These are phyloP conservation scores for Trichoplusia ni DNA, from an alignment of 1,140 invertebrate genomes.

Conservation along the genomic window DNA sequence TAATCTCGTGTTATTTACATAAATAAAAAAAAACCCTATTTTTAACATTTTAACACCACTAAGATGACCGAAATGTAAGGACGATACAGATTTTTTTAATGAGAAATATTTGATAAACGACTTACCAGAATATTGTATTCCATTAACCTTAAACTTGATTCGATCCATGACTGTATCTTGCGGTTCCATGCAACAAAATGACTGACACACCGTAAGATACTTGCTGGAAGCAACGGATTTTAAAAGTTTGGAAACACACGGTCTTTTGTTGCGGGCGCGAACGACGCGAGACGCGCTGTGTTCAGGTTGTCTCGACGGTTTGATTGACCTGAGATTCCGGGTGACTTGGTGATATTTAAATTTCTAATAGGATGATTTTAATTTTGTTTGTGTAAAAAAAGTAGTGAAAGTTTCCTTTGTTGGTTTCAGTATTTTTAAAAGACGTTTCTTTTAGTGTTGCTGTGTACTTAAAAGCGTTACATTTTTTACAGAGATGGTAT, in stretches of 20 bases:
- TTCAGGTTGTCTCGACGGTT: background rate
- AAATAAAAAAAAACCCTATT: background rate
- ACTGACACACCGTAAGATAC: background rate
- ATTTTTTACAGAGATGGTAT: too few relatives aligned
- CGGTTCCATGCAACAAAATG: background rate
- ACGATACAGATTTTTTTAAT: background rate
- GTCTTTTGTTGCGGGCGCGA: constrained; percentile 84
- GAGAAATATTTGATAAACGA: background rate
- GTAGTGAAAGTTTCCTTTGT: too few relatives aligned
- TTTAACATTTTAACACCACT: background rate
- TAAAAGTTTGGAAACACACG: constrained; percentile 86
- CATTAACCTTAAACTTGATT: constrained; percentile 21
- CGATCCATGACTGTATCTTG: constrained; percentile 18
- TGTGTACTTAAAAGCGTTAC: too few relatives aligned
- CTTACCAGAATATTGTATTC: constrained; percentile 10
- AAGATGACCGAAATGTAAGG: background rate
- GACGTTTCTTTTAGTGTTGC: too few relatives aligned
- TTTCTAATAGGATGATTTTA: too few relatives aligned
- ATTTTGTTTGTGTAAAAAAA: too few relatives aligned
- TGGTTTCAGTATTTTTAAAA: too few relatives aligned
- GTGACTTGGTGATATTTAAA: too few relatives aligned
- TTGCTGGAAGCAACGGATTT: constrained; percentile 67
- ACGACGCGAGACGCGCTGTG: constrained; percentile 74
- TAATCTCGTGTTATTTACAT: too few relatives aligned
- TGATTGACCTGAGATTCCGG: too few relatives aligned